Base-by-base conservation (phyloP, 2,113 vertebrate genomes). In the Sialia sialis region DNA sequence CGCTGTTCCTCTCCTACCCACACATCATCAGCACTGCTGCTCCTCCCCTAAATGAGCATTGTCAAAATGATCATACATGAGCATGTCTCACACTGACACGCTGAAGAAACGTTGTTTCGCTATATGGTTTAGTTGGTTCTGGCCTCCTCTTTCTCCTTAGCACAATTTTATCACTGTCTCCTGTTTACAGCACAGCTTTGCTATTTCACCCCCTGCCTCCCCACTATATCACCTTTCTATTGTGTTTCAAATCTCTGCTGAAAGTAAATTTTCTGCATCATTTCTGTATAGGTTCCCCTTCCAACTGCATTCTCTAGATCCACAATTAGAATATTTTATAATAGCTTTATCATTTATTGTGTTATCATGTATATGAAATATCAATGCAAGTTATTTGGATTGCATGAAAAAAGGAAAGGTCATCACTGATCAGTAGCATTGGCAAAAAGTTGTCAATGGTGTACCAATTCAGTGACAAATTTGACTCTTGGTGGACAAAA, bases 11-110 rank as follows among this genome's bases (percentile, higher is more conserved):
- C 30, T 81, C 30, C 52, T 43, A 36, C n/a, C 16, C 26, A 17
- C 1, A 2, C 0, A 0, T 48, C n/a, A 81, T 44, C 39, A 1
- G 3, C 63, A 77, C 18, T 20, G 5, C 30, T 38, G 55, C 43
- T 16, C 17, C 46, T 83, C 30, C 34, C 32, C 9, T 54, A 10
- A 22, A 62, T 13, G 9, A 54, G 20, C 25, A 1, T 19, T 58
- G 41, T 23, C 17, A 3, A 89, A 75, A 78, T 63, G 27, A 34
- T 92, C 29, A 16, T 14, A 30, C 32, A 18, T 14, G 11, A 82
- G 5, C 26, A 27, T 15, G 51, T n/a, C 29, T 77, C 60, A 30
- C 43, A 39, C 34, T 2, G 12, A 60, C 25, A 39, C 1, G 7
- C 30, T 64, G n/a, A 66, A 81, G 14, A 62, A 70, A 44, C 52